A percentile compares a stretch with the other conserved stretches of the same genome.
Evolutionary conservation across 2,113 vertebrate species (phyloP).

Genomic region (Pterocles gutturalis): DNA sequence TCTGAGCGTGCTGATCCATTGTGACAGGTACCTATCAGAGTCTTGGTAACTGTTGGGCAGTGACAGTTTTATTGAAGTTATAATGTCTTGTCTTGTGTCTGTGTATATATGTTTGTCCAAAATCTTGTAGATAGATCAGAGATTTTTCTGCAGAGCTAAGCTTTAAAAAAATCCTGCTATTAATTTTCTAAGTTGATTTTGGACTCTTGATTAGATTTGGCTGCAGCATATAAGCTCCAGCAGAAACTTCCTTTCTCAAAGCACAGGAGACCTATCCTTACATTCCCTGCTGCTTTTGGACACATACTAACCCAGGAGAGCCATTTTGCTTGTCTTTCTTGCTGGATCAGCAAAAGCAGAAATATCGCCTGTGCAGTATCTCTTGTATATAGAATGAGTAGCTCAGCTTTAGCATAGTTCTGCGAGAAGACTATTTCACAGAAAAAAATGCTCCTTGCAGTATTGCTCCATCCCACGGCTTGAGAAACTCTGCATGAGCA

Average conservation of each 20-base stretch:
- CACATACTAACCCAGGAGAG: slow-evolving; percentile 44
- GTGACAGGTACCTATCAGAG: accelerated
- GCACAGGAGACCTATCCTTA: slow-evolving; percentile 50
- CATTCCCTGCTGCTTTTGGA: slow-evolving; percentile 61
- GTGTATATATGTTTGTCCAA: background rate
- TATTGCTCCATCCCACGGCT: slow-evolving; percentile 5
- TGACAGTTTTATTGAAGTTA: background rate
- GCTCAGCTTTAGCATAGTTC: slow-evolving; percentile 17
- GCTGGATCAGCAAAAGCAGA: slow-evolving; percentile 36
- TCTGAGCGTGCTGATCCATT: background rate
- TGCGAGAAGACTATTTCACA: background rate
- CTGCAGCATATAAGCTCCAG: background rate
- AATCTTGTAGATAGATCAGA: background rate
- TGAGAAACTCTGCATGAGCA: background rate
- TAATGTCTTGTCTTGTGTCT: background rate
- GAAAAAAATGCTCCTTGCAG: background rate
- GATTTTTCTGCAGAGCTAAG: slow-evolving; percentile 20
- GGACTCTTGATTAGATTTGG: slow-evolving; percentile 53
- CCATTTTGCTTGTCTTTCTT: slow-evolving; percentile 20
- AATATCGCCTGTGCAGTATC: background rate
- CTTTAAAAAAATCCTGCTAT: background rate
- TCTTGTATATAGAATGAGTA: slow-evolving; percentile 17
- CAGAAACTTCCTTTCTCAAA: slow-evolving; percentile 29
- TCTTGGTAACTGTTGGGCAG: background rate
- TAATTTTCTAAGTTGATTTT: slow-evolving; percentile 60